Evolutionary conservation across 2,888 invertebrate genomes (phyloP), one percentile per base, ranked within the genome.

Genomic region (Nymphalis c-album): DNA sequence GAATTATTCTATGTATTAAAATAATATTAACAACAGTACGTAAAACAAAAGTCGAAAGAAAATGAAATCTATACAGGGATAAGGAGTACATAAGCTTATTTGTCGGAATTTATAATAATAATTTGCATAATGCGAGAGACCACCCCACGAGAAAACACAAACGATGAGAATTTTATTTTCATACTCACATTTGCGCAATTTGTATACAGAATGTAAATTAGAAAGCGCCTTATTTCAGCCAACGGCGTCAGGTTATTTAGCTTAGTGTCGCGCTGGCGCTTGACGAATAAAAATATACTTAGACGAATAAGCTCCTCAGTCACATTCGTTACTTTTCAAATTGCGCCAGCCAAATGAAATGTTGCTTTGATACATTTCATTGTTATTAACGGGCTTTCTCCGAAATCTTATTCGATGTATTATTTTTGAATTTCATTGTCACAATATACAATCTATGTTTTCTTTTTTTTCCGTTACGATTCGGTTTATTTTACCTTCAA

Each of bases 201-300:
- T 90, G 90, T 90, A 90, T 90, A 89, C 90, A 84, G 86, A 90
- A 91, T 91, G 90, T 89, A 91, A 91, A 91, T 90, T 90, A 89
- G 88, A 86, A 87, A 84, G 88, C 81, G 82, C 83, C 89, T 90
- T 90, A 89, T 89, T 90, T 86, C 84, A 83, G 81, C 77, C 80
- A 83, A 85, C 80, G 84, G 84, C 85, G 87, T 84, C 85, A 86
- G 84, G 85, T 86, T 88, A 89, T 90, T 88, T 87, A 85, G 86
- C 87, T 85, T 80, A 84, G 81, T 86, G 87, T 86, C 85, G 82
- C 79, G 72, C 76, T 80, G 80, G 76, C 79, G 82, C 82, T 80
- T 81, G 82, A 84, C 83, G 79, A 81, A 82, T 82, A 84, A 83
- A 84, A 83, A 84, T 80, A 81, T 82, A 81, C 74, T 81, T 78